These are phyloP conservation scores for Ophion ellenae DNA, from an alignment of 2,888 invertebrate genomes.

Conservation along the genomic window DNA sequence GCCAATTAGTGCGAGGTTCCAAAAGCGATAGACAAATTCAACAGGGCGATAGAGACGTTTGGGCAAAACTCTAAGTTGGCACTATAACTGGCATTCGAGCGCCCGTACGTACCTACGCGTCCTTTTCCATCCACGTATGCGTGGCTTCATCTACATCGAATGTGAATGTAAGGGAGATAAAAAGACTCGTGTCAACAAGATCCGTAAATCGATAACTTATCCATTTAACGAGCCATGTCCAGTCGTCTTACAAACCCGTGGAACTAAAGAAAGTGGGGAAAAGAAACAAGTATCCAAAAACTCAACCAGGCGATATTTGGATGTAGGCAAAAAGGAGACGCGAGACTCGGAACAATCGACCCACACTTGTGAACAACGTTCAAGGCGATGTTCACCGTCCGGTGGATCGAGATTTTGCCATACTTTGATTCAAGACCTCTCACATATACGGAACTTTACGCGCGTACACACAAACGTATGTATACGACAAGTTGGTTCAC, in stretches of 20 bases:
- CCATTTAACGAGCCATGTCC: conserved; percentile 63
- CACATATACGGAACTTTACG: conserved; percentile 18
- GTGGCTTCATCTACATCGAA: conserved; percentile 27
- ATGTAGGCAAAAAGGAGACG: conserved; percentile 26
- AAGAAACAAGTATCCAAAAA: conserved; percentile 12
- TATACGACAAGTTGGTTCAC: conserved; percentile 4
- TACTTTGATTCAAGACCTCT: conserved; percentile 38
- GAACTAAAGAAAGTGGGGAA: conserved; percentile 23
- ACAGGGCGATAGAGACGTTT: conserved; percentile 42
- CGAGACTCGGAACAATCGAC: conserved; percentile 36
- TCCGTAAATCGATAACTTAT: conserved; percentile 66
- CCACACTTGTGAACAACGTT: conserved; percentile 19
- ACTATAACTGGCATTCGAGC: neutral
- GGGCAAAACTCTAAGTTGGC: conserved; percentile 35
- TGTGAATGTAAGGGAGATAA: conserved; percentile 46
- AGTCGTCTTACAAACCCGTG: conserved; percentile 53
- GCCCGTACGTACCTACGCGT: neutral
- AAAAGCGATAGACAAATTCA: conserved; percentile 6
- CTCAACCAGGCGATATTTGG: conserved; percentile 38
- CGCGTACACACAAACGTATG: neutral
- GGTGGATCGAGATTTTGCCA: conserved; percentile 35
- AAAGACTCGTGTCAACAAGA: conserved; percentile 62
- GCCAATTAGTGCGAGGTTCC: conserved; percentile 30
- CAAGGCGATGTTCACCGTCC: conserved; percentile 1
- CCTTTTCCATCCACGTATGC: neutral